A percentile compares a stretch with the other conserved stretches of the same genome.
Conservation (phyloP, 2,797 vertebrate species). For the Oreortyx pictus region DNA sequence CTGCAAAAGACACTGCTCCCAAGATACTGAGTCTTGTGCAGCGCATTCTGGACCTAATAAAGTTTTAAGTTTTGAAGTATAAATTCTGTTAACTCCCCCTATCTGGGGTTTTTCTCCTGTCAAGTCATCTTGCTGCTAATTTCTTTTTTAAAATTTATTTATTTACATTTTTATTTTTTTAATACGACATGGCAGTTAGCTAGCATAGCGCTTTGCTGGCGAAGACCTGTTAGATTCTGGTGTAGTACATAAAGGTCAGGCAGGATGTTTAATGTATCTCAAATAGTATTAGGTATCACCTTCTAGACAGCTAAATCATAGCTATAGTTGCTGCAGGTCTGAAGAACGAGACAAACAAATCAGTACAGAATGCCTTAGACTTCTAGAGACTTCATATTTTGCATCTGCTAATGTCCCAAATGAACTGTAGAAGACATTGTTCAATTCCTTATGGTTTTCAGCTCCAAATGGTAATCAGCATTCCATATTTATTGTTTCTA, state of each 20-base stretch:
- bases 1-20: not conserved
- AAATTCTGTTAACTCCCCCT: not conserved
- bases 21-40: accelerated
- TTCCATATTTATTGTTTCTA: not conserved
- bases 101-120: not conserved
- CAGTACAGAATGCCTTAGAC: too few species aligned
- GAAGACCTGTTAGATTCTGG: not conserved
- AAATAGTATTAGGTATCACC: not conserved
- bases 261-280: not conserved
- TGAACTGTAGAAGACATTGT: not conserved
- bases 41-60: not conserved
- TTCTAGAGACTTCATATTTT: not conserved
- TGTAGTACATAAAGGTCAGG: not conserved
- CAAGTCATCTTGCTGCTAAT: not conserved
- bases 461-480: not conserved
- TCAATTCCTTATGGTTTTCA: not conserved
- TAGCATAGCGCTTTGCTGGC: not conserved
- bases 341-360: not conserved
- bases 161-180: not conserved
- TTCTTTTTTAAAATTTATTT: too few species aligned
- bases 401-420: not conserved
- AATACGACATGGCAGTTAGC: not conserved
- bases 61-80: too few species aligned
- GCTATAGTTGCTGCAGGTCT: not conserved
- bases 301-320: not conserved